Conservation (phyloP, 2,888 invertebrate species). For the Nowickia ferox region DNA sequence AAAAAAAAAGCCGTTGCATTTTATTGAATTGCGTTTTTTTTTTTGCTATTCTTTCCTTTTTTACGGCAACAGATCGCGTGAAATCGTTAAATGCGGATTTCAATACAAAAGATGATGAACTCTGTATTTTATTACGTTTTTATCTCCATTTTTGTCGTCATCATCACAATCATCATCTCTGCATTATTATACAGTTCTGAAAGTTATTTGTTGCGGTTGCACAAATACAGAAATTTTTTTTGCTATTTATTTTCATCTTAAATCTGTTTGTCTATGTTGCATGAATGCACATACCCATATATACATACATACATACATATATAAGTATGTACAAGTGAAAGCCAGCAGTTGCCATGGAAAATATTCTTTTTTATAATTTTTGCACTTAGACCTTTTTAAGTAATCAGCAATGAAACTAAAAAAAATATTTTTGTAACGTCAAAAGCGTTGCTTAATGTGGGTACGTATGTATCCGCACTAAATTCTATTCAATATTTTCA, state of each 20-base stretch:
- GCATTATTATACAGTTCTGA: slow-evolving; percentile 23
- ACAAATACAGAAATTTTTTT: background rate
- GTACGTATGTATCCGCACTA: background rate
- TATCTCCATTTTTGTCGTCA: background rate
- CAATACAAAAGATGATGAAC: slow-evolving; percentile 62
- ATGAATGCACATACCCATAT: background rate
- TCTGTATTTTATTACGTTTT: slow-evolving; percentile 21
- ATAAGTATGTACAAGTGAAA: background rate
- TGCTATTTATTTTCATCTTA: slow-evolving; percentile 22
- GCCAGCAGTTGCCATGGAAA: slow-evolving; percentile 24
- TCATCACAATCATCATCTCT: slow-evolving; percentile 19
- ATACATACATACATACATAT: background rate
- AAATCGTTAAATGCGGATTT: slow-evolving; percentile 63
- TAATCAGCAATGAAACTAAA: background rate
- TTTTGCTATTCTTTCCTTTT: slow-evolving; percentile 7
- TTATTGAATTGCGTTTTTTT: slow-evolving; percentile 28
- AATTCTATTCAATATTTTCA: background rate
- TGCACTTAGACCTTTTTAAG: slow-evolving; percentile 36
- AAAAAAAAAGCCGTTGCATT: slow-evolving; percentile 41
- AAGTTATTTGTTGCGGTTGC: slow-evolving; percentile 32
- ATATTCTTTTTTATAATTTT: background rate
- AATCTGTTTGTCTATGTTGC: slow-evolving; percentile 16
- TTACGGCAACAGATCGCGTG: slow-evolving; percentile 52
- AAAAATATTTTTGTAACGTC: background rate
- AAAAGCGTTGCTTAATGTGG: background rate